Evolutionary conservation across 2,797 vertebrate genomes (phyloP), one percentile per base, ranked within the genome.

Genomic region (Chromobotia macracanthus): DNA sequence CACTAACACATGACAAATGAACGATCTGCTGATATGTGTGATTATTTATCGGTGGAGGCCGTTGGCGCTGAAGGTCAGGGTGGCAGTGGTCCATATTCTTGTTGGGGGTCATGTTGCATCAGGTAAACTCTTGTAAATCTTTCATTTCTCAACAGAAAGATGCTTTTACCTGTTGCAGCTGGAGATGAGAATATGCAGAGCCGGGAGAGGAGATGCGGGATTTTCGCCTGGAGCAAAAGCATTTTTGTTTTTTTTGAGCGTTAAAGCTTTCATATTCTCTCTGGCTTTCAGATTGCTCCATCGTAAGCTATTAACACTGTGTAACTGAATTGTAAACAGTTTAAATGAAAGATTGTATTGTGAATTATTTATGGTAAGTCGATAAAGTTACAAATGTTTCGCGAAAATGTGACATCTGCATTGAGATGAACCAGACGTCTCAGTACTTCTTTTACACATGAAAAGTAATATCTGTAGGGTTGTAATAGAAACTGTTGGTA

Each of bases 41-140:
- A 65, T 72, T 73, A 48, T 83, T 78, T 75, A 79, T 72, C 18
- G 63, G 69, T 25, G 18, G 16, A 58, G 21, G 38, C 67, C 1
- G 4, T 67, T 41, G 64, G 61, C 5, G 73, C 35, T 80, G 48
- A 81, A 83, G 78, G 78, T 84, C 71, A 80, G 28, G 48, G 38
- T 63, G 66, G 3, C 55, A 46, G 46, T 23, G 71, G 66, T 44
- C 50, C 35, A 68, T 38, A n/a, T 35, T 5, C 48, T 72, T 35
- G 12, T 44, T 21, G 19, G 21, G 4, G 16, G 23, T 28, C 15
- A 35, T 80, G 75, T 80, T 67, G 28, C 73, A 28, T 66, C 44
- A 31, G 63, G 76, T 56, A 71, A 38, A 72, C 72, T 55, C 72
- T 70, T 41, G 63, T 68, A 23, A 44, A 80, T 51, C 72, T 19